phyloP scores from a whole-genome alignment of 2,888 invertebrate species.

The Xestoiulus laeticollis region DNA sequence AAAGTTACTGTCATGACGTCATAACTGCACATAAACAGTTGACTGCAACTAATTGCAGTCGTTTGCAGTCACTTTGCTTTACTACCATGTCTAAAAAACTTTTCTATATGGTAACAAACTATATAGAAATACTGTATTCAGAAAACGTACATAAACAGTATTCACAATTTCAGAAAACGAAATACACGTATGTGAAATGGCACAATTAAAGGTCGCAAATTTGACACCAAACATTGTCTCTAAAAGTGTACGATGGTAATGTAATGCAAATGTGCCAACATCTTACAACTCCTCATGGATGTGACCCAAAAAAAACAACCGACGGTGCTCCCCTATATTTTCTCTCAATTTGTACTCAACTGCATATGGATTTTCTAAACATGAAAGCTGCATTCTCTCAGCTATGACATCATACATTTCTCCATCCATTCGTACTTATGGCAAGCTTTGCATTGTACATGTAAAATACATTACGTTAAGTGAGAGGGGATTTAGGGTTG shows the following conservation, averaged over 20 bases:
- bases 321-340: background rate
- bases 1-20: background rate
- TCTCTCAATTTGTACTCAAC: background rate
- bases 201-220: no score
- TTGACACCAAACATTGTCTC: no score
- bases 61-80: background rate
- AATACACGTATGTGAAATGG: no score
- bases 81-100: no score
- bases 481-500: slow-evolving; percentile 31
- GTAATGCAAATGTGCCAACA: no score
- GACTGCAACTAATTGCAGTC: background rate
- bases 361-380: background rate
- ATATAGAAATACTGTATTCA: no score
- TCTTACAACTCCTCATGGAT: no score
- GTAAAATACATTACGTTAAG: slow-evolving; percentile 35
- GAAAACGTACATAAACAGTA: no score
- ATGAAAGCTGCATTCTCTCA: background rate
- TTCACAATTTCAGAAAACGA: no score
- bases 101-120: no score
- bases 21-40: background rate
- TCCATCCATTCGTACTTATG: background rate
- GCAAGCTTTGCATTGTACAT: background rate
- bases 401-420: background rate
- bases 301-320: no score
- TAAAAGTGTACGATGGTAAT: no score